These are phyloP conservation scores for Gymnodraco acuticeps DNA, from an alignment of 2,797 vertebrate genomes.

Conservation along the genomic window DNA sequence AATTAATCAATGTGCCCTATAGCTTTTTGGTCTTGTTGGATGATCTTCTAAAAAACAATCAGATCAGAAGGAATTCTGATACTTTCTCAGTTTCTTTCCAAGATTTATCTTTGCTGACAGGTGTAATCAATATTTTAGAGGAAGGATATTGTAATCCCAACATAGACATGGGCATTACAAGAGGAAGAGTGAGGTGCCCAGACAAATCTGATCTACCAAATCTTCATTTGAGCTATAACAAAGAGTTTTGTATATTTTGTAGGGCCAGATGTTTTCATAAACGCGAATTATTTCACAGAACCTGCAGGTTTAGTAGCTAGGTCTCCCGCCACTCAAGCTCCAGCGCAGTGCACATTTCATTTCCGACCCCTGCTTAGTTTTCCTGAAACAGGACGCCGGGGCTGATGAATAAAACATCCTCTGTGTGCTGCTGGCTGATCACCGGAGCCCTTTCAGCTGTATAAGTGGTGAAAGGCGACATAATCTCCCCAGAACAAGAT, in stretches of 20 bases:
- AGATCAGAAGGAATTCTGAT: background rate
- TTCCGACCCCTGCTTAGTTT: conserved; percentile 78
- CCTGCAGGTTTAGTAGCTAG: conserved; percentile 12
- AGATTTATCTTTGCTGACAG: conserved; percentile 46
- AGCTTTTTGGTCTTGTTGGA: background rate
- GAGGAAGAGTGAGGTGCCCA: conserved; percentile 24
- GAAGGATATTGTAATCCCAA: conserved; percentile 39
- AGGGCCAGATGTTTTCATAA: background rate
- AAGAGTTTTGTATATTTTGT: background rate
- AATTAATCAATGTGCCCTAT: background rate
- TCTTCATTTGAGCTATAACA: background rate
- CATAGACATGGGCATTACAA: conserved; percentile 42
- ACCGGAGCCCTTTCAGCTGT: conserved; percentile 79
- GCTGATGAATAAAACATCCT: conserved; percentile 85
- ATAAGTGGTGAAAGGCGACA: conserved; percentile 87
- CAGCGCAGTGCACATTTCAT: conserved; percentile 69
- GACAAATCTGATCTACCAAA: background rate
- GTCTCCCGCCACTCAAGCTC: conserved; percentile 37
- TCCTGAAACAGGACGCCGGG: conserved; percentile 80
- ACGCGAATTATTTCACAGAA: conserved; percentile 1
- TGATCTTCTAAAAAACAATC: background rate
- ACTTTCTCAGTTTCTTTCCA: conserved; percentile 26
- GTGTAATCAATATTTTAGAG: conserved; percentile 65
- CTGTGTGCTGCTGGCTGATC: conserved; percentile 74
- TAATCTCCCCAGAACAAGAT: conserved; percentile 82